These are phyloP conservation scores for Fringilla coelebs DNA, from an alignment of 2,797 vertebrate species.

Conservation along the genomic window DNA sequence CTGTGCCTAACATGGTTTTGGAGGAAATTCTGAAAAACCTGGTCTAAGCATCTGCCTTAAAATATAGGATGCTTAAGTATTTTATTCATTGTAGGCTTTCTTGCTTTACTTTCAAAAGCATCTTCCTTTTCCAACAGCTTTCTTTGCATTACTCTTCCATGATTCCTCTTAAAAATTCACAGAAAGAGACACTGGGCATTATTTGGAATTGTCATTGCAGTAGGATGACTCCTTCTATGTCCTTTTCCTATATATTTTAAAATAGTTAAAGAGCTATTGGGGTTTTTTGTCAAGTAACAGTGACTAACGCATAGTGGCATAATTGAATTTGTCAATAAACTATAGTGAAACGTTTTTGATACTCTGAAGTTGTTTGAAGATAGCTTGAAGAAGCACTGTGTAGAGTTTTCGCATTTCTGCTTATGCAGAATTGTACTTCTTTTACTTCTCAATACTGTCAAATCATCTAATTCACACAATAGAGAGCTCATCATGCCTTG, in stretches of 20 bases:
- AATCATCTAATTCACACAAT: neutral
- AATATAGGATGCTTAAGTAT: neutral
- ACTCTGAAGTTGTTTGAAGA: neutral
- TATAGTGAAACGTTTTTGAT: neutral
- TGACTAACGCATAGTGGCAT: neutral
- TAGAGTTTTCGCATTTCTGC: neutral
- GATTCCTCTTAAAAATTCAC: neutral
- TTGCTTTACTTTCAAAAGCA: neutral
- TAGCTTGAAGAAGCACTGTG: neutral
- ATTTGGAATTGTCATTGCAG: neutral
- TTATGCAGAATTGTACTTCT: neutral
- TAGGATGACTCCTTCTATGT: neutral
- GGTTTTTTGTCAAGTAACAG: neutral
- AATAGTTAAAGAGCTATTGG: neutral
- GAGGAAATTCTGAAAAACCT: neutral
- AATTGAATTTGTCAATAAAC: neutral
- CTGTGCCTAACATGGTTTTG: neutral
- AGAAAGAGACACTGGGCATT: neutral
- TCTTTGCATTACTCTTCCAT: neutral
- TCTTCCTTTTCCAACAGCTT: neutral
- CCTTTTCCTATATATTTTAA: neutral
- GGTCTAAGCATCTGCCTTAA: neutral
- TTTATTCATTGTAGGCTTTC: neutral
- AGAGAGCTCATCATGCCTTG: neutral
- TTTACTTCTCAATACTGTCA: neutral